A percentile compares a stretch with the other conserved stretches of the same genome.
phyloP scores from a whole-genome alignment of 2,113 vertebrate genomes.

The Mus musculus region DNA sequence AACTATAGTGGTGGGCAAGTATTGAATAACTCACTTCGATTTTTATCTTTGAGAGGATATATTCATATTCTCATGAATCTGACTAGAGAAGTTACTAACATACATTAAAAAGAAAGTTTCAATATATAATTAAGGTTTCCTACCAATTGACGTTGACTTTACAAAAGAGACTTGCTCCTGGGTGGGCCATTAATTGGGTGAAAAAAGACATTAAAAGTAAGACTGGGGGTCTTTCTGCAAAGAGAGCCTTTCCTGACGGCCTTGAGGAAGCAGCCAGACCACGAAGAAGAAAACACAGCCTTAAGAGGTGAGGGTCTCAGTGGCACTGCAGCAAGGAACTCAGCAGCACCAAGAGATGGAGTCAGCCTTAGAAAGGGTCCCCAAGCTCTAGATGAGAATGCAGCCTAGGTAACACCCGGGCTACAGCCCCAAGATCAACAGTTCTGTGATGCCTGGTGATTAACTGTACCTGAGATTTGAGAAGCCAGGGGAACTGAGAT shows the following conservation, averaged over 20 bases:
- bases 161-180: neutral
- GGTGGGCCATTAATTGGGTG: neutral
- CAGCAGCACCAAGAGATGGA: neutral
- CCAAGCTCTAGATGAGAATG: neutral
- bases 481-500: neutral
- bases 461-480: neutral
- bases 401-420: neutral
- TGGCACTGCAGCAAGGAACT: neutral
- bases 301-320: neutral
- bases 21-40: slow-evolving; percentile 1
- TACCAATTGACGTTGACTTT: neutral
- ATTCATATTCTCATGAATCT: neutral
- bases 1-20: neutral
- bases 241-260: neutral
- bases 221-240: neutral
- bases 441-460: neutral
- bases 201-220: neutral
- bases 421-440: neutral
- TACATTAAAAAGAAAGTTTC: slow-evolving; percentile 17
- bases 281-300: neutral
- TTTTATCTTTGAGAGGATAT: neutral
- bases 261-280: neutral
- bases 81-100: neutral
- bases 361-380: neutral
- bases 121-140: slow-evolving; percentile 17